Evolutionary conservation across 2,797 vertebrate genomes (phyloP).

Genomic region (Buceros bicornis): DNA sequence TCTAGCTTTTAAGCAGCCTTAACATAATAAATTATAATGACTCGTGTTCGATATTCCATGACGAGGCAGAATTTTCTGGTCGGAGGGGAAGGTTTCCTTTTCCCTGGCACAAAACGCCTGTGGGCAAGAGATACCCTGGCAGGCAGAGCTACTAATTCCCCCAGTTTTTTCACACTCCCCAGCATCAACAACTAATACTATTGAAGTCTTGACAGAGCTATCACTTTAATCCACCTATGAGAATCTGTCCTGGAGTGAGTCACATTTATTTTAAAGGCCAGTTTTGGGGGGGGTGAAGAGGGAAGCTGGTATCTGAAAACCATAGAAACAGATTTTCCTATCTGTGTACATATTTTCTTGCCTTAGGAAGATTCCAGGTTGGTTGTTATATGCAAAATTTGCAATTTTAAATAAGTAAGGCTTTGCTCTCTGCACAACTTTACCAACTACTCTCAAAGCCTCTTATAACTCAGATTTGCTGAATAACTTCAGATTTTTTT

Average conservation of each 20-base stretch:
- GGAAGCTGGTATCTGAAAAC: conserved; percentile 39
- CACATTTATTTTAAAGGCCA: conserved; percentile 68
- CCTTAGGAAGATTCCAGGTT: conserved; percentile 14
- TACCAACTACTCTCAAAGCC: background rate
- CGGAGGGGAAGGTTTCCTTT: background rate
- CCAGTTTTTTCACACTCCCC: conserved; percentile 62
- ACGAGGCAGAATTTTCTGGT: conserved; percentile 69
- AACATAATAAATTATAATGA: conserved; percentile 3
- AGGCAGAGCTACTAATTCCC: conserved; percentile 51
- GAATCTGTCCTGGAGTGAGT: conserved; percentile 66
- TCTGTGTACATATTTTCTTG: background rate
- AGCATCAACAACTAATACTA: conserved; percentile 59
- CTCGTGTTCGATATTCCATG: conserved; percentile 35
- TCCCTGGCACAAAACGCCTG: background rate
- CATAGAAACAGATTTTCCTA: conserved; percentile 23
- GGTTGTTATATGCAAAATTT: background rate
- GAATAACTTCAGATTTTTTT: background rate
- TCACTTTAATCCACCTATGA: conserved; percentile 68
- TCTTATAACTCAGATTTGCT: background rate
- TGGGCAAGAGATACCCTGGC: conserved; percentile 39
- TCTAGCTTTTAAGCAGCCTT: conserved; percentile 16
- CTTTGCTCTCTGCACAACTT: background rate
- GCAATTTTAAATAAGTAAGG: conserved; percentile 20
- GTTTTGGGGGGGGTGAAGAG: conserved; percentile 24
- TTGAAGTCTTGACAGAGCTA: conserved; percentile 52